Conservation (phyloP, 2,888 invertebrate genomes). For the Drosophila atripex region DNA sequence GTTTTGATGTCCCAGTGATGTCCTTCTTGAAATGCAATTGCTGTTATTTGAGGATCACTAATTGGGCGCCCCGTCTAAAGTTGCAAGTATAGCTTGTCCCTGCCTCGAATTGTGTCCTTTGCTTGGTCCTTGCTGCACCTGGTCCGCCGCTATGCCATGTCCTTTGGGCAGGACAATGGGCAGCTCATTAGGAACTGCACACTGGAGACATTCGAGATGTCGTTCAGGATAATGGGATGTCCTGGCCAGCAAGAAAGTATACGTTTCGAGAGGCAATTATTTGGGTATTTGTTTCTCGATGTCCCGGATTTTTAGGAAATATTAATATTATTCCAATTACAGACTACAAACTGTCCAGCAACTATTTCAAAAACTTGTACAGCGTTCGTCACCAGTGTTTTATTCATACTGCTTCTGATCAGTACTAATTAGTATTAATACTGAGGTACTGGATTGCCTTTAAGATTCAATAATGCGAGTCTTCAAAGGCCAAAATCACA, state of each 20-base stretch:
- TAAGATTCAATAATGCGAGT: background rate
- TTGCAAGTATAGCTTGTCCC: conserved; percentile 66
- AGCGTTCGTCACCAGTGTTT: too few relatives aligned
- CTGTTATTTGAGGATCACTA: conserved; percentile 72
- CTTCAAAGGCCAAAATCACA: conserved; percentile 26
- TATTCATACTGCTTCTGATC: too few relatives aligned
- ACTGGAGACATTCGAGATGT: conserved; percentile 43
- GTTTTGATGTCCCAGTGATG: conserved; percentile 5
- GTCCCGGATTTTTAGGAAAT: too few relatives aligned
- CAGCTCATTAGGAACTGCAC: conserved; percentile 48
- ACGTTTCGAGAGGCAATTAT: conserved; percentile 39
- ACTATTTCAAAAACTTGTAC: too few relatives aligned
- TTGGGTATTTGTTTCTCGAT: conserved; percentile 1
- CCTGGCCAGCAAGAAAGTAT: background rate
- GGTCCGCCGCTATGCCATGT: background rate
- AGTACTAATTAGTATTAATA: too few relatives aligned
- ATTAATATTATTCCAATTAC: too few relatives aligned
- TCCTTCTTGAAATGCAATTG: background rate
- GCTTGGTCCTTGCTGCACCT: conserved; percentile 3
- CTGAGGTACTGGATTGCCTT: background rate
- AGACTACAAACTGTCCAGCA: too few relatives aligned
- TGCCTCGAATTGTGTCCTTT: conserved; percentile 37
- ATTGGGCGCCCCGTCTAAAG: conserved; percentile 64
- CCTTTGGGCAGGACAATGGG: conserved; percentile 33
- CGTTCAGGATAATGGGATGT: background rate